Evolutionary conservation across 1,140 invertebrate species (phyloP).

Genomic region (Riptortus pedestris): DNA sequence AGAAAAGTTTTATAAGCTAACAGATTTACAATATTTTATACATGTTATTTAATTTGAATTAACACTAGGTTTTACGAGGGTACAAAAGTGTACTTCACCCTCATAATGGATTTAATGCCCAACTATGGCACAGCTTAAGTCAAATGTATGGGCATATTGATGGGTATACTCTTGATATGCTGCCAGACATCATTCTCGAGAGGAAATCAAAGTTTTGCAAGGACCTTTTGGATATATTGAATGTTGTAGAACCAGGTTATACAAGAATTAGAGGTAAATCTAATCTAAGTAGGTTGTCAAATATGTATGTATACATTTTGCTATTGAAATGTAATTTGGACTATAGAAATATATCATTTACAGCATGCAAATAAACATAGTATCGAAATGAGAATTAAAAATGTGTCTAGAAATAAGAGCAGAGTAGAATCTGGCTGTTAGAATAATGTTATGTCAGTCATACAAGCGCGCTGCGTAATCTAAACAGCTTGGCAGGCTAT

Average conservation of each 20-base stretch:
- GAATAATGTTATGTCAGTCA: too few species aligned
- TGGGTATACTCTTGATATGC: conserved; percentile 56
- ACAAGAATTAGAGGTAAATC: conserved; percentile 57
- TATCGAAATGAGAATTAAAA: too few species aligned
- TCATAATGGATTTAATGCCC: conserved; percentile 51
- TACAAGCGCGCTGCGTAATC: too few species aligned
- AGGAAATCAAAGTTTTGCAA: conserved; percentile 56
- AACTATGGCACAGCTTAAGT: conserved; percentile 50
- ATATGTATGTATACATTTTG: neutral
- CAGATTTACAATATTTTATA: too few species aligned
- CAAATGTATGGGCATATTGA: conserved; percentile 64
- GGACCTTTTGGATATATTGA: conserved; percentile 51
- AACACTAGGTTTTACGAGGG: conserved; percentile 43
- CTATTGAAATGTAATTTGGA: neutral
- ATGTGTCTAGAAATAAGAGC: too few species aligned
- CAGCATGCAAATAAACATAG: too few species aligned
- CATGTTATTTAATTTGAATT: neutral
- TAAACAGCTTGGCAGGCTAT: too few species aligned
- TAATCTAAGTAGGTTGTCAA: too few species aligned
- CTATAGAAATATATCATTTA: neutral
- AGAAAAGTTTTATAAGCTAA: too few species aligned
- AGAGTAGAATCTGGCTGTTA: too few species aligned
- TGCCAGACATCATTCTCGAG: conserved; percentile 50
- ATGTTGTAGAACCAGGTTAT: conserved; percentile 57
- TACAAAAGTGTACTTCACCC: conserved; percentile 59